A percentile compares a stretch with the other conserved stretches of the same genome.
These are phyloP conservation scores for Ctenoplectra terminalis DNA, from an alignment of 1,140 invertebrate genomes.

Conservation along the genomic window DNA sequence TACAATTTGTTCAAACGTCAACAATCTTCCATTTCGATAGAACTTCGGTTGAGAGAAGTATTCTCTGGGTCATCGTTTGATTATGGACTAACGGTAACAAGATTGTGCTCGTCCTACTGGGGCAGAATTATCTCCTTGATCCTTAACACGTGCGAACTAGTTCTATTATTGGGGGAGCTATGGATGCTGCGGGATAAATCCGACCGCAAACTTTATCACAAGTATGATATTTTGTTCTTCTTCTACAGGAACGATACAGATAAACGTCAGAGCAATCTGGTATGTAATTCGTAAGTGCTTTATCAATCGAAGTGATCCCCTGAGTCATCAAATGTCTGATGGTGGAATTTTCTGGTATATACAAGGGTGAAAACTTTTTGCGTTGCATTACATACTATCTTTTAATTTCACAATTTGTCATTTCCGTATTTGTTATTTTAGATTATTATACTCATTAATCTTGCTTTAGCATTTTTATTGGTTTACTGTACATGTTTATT, in stretches of 20 bases:
- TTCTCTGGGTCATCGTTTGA: constrained; percentile 36
- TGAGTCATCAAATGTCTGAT: neutral
- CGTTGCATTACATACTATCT: neutral
- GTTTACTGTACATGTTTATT: too few relatives aligned
- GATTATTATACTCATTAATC: too few relatives aligned
- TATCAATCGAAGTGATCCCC: constrained; percentile 14
- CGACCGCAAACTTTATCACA: constrained; percentile 17
- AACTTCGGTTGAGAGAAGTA: neutral
- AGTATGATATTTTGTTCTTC: constrained; percentile 4
- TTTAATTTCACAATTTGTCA: too few relatives aligned
- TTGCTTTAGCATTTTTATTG: too few relatives aligned
- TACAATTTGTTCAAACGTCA: too few relatives aligned
- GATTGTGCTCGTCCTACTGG: constrained; percentile 10
- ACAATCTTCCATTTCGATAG: neutral
- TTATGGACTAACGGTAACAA: constrained; percentile 26
- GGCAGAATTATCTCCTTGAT: constrained; percentile 45
- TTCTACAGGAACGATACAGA: too few relatives aligned
- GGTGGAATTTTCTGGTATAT: neutral
- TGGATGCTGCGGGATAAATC: constrained; percentile 7
- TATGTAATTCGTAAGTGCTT: constrained; percentile 17
- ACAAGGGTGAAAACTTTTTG: neutral
- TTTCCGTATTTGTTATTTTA: too few relatives aligned
- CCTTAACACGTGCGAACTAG: constrained; percentile 45
- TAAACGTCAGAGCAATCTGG: constrained; percentile 7
- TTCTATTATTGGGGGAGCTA: constrained; percentile 1